A percentile compares a stretch with the other conserved stretches of the same genome.
Conservation (phyloP, 2,113 vertebrate genomes). For the Otolemur garnettii region DNA sequence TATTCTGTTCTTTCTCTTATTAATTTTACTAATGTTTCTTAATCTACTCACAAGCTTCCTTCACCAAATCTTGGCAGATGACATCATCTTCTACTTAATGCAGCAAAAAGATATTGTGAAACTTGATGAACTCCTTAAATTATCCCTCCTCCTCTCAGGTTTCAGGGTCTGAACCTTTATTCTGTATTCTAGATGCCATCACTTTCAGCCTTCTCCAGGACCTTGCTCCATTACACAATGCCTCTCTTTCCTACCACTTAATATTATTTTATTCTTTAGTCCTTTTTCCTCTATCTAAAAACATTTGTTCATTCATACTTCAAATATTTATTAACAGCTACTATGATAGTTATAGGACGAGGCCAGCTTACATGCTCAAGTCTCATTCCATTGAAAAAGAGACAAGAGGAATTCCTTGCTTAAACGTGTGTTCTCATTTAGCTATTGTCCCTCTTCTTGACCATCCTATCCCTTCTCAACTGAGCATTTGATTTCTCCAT, state of each 20-base stretch:
- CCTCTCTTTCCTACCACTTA: not conserved
- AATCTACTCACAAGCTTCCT: not conserved
- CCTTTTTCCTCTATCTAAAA: not conserved
- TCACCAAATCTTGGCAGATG: conserved; percentile 24
- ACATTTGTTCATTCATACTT: conserved; percentile 6
- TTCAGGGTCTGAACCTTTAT: conserved; percentile 23
- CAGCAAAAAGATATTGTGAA: conserved; percentile 11
- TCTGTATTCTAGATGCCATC: not conserved
- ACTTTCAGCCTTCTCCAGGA: not conserved
- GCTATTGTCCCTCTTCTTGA: not conserved
- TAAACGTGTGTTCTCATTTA: not conserved
- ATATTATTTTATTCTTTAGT: not conserved
- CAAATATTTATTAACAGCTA: conserved; percentile 37
- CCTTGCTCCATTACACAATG: not conserved
- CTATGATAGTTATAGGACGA: not conserved
- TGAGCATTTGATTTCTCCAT: not conserved
- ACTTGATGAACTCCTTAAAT: not conserved
- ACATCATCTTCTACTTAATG: conserved; percentile 36
- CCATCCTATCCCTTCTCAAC: not conserved
- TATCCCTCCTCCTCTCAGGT: not conserved
- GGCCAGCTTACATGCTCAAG: not conserved
- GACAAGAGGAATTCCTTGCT: not conserved
- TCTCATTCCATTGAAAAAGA: not conserved
- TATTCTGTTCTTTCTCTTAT: not conserved
- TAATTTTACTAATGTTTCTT: conserved; percentile 44